Percentiles rank a stretch among this genome's conserved stretches.
These are phyloP conservation scores for Nesoenas mayeri DNA, from an alignment of 2,113 vertebrate species.

Conservation along the genomic window DNA sequence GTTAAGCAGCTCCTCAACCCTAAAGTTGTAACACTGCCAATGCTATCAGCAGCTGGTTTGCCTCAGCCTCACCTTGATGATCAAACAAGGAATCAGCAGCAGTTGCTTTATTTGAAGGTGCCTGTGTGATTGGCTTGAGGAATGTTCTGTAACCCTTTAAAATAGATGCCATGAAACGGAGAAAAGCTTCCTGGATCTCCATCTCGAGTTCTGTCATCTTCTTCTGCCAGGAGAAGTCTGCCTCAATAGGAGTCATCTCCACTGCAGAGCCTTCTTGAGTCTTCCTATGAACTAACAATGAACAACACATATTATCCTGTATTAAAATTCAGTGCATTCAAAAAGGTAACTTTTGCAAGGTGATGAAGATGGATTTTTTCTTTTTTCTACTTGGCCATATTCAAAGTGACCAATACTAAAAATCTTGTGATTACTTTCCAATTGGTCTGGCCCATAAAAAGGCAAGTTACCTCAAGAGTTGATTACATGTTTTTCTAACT, in stretches of 20 bases:
- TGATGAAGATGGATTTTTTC: rapidly evolving
- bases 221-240: conserved; percentile 96
- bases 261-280: conserved; percentile 83
- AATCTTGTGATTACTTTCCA: neutral
- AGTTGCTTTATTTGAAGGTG: conserved; percentile 94
- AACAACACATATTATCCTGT: neutral
- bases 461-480: neutral
- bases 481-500: neutral
- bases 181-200: conserved; percentile 95
- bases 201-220: conserved; percentile 91
- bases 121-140: conserved; percentile 94
- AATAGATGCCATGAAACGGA: conserved; percentile 95
- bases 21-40: neutral
- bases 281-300: conserved; percentile 77
- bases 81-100: conserved; percentile 93
- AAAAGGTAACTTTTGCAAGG: neutral
- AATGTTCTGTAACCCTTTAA: conserved; percentile 93
- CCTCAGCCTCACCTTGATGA: conserved; percentile 84
- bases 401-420: neutral
- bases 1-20: neutral
- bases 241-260: conserved; percentile 96
- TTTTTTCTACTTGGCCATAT: neutral
- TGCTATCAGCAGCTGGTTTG: neutral
- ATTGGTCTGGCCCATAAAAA: neutral
- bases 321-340: neutral